These are phyloP conservation scores for Calliopsis andreniformis DNA, from an alignment of 1,140 invertebrate species.

Conservation along the genomic window DNA sequence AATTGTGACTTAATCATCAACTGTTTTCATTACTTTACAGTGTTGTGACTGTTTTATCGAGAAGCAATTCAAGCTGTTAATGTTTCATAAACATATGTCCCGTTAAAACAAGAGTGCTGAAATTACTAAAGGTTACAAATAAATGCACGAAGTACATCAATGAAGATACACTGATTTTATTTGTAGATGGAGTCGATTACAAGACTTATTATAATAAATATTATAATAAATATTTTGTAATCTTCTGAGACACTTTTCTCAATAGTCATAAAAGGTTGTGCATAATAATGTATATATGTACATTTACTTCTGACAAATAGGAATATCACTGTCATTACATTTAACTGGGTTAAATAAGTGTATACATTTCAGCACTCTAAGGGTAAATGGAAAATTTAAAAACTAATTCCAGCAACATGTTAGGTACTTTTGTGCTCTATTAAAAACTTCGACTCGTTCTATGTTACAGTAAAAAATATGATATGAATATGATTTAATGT, in stretches of 20 bases:
- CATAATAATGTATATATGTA: conserved; percentile 28
- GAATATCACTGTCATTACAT: conserved; percentile 14
- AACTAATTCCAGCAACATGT: conserved; percentile 23
- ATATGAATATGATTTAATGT: conserved; percentile 31
- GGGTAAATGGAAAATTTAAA: conserved; percentile 23
- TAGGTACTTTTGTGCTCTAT: conserved; percentile 38
- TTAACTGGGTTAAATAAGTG: conserved; percentile 25
- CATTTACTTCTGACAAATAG: not conserved
- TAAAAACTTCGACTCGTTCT: conserved; percentile 21
- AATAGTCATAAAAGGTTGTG: conserved; percentile 40
- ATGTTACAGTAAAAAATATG: conserved; percentile 18
- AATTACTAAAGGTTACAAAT: conserved; percentile 54
- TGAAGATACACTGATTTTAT: conserved; percentile 60
- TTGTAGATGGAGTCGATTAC: conserved; percentile 54
- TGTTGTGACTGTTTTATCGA: conserved; percentile 28
- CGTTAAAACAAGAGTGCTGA: conserved; percentile 61
- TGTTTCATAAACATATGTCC: not conserved
- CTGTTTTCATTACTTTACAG: conserved; percentile 59
- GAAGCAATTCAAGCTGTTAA: conserved; percentile 8
- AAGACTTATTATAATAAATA: conserved; percentile 40
- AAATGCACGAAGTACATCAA: conserved; percentile 40
- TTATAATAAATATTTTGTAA: conserved; percentile 37
- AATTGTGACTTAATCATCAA: conserved; percentile 38
- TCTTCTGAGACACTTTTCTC: not conserved
- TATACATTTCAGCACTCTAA: conserved; percentile 66